Evolutionary conservation across 2,797 vertebrate genomes (phyloP).

Genomic region (Chelon labrosus): DNA sequence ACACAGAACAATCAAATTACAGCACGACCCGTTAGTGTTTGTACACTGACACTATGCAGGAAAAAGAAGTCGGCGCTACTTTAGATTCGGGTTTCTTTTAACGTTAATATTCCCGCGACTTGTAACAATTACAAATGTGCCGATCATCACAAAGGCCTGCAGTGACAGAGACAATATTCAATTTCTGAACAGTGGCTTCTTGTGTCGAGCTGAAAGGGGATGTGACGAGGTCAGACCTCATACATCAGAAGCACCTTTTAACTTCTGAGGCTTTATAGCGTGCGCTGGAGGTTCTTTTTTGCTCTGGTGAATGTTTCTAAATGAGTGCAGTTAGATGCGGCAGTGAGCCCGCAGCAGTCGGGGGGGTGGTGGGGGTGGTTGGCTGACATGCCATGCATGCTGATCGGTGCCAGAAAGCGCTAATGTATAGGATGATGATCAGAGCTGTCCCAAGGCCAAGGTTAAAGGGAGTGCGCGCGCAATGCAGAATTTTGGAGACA

Average conservation of each 20-base stretch:
- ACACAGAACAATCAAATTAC: constrained; percentile 5
- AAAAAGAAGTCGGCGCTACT: neutral
- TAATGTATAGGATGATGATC: constrained; percentile 53
- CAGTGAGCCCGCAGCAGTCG: constrained; percentile 39
- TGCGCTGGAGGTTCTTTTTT: neutral
- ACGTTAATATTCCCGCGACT: constrained; percentile 21
- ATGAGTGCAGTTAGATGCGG: constrained; percentile 52
- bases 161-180: constrained; percentile 30
- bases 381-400: constrained; percentile 54
- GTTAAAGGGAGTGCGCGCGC: constrained; percentile 36
- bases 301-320: constrained; percentile 47
- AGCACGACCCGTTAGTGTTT: neutral
- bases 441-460: constrained; percentile 40
- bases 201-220: constrained; percentile 29
- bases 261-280: constrained; percentile 26
- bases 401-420: constrained; percentile 42
- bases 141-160: constrained; percentile 39
- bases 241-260: constrained; percentile 57
- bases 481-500: constrained; percentile 22
- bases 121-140: constrained; percentile 27
- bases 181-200: constrained; percentile 42
- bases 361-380: constrained; percentile 4
- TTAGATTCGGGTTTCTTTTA: constrained; percentile 29
- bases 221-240: constrained; percentile 27
- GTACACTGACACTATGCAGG: neutral